Conservation (phyloP, 2,113 vertebrate genomes). For the Protomyctophum bolini region DNA sequence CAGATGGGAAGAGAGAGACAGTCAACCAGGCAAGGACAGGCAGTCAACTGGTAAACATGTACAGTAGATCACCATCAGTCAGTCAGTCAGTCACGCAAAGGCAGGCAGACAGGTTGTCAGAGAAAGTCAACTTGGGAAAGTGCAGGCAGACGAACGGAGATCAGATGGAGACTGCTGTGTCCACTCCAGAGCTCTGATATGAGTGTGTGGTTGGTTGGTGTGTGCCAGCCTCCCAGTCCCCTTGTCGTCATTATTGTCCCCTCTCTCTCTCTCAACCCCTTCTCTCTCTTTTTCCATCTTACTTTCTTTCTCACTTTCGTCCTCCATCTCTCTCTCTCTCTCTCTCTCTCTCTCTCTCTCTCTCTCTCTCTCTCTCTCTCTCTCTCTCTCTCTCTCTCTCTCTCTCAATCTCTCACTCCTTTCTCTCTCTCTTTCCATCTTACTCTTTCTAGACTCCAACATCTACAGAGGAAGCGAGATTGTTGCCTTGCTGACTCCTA, state of each 20-base stretch:
- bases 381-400: background rate
- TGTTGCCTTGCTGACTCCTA: slow-evolving; percentile 63
- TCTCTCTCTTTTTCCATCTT: background rate
- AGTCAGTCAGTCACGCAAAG: background rate
- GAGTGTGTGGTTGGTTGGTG: slow-evolving; percentile 25
- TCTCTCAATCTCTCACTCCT: background rate
- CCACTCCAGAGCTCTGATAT: slow-evolving; percentile 44
- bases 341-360: background rate
- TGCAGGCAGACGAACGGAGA: background rate
- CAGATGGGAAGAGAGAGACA: background rate
- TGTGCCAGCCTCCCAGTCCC: slow-evolving; percentile 24
- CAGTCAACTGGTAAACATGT: background rate
- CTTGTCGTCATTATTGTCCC: background rate
- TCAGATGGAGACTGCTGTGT: slow-evolving; percentile 22
- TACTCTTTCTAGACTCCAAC: background rate
- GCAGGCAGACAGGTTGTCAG: background rate
- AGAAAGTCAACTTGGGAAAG: slow-evolving; percentile 12
- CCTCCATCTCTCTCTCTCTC: background rate
- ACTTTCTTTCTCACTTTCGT: no score
- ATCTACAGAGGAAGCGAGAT: slow-evolving; percentile 66
- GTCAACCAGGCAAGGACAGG: background rate
- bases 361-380: background rate
- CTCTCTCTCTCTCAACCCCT: background rate
- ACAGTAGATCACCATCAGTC: background rate
- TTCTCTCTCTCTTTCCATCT: background rate